Base-by-base conservation (phyloP, 30 jellyfish, hydroid and myxozoan species). In the Rhopilema esculentum region DNA sequence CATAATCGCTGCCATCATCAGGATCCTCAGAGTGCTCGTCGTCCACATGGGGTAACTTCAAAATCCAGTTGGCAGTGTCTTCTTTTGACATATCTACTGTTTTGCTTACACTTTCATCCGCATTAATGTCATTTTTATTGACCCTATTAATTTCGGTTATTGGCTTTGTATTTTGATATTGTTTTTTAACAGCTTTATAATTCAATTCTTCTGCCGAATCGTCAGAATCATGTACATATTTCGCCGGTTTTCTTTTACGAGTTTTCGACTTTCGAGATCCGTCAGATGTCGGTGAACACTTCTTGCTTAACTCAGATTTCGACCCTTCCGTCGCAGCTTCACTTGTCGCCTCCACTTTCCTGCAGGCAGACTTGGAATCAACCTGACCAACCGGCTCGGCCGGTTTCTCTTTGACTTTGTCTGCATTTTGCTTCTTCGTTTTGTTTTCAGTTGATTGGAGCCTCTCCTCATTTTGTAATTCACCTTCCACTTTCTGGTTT, bases 21-120 rank as follows among this genome's bases (percentile, higher is more conserved):
- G 92, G 92, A 40, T 84, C 92, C 53, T 84, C 92, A 0, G 92
- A 84, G 74, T 84, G 80, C 49, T 28, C 87, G 21, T 66, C 92
- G 24, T 49, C 75, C n/a, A 22, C 53, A n/a, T 50, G 27, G 24
- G 82, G 91, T 15, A 66, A 66, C 31, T 82, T 75, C 49, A 78
- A 51, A 20, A 78, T 75, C 88, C 88, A 78, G 29, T 78, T 78
- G 19, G 88, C 88, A 0, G 88, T 78, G 27, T 78, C 88, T 48
- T 78, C 88, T 28, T 64, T 66, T 15, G 88, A 23, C 33, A 28
- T 32, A 16, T 23, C 23, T 32, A 66, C 52, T 9, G 33, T 16
- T 66, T 32, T 32, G 19, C 57, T 40, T 2, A 12, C 57, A 40
- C 12, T 40, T 40, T 40, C 57, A 40, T 12, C 57, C 12, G 57